Conservation (phyloP, 92 coral and sea anemone species). For the Parazoanthus swiftii region DNA sequence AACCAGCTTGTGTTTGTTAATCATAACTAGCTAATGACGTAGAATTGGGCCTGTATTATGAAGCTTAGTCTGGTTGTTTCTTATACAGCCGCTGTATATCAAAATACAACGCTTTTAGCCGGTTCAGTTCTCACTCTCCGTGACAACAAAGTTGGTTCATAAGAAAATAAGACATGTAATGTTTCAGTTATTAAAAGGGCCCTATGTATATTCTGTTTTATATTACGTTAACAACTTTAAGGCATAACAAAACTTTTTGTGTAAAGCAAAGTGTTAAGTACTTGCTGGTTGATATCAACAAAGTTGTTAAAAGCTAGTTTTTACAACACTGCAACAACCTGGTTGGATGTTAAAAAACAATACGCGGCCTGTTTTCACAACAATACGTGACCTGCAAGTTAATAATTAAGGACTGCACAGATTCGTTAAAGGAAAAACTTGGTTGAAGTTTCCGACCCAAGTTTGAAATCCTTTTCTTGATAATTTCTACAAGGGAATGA, state of each 20-base stretch:
- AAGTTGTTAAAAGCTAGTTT: conserved; percentile 2
- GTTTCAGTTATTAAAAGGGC: not conserved
- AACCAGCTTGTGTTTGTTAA: not conserved
- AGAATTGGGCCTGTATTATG: not conserved
- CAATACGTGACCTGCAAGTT: conserved; percentile 38
- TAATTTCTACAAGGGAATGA: conserved; percentile 4
- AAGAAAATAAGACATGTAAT: not conserved
- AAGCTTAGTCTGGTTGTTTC: not conserved
- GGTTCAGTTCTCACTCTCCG: no score
- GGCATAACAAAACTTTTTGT: not conserved
- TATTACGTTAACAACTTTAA: conserved; percentile 13
- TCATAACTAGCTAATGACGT: not conserved
- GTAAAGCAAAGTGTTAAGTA: not conserved
- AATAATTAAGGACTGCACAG: conserved; percentile 16
- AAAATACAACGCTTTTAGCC: no score
- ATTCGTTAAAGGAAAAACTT: conserved; percentile 13
- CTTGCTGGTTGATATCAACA: conserved; percentile 7
- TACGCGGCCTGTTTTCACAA: conserved; percentile 26
- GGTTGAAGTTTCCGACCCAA: not conserved
- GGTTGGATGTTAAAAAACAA: conserved; percentile 17
- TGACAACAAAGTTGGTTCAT: not conserved
- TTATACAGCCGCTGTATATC: no score
- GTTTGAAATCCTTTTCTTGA: conserved; percentile 7
- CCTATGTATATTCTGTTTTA: not conserved
- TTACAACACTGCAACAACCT: not conserved